Percentiles rank a stretch among this genome's conserved stretches.
phyloP scores from a whole-genome alignment of 2,888 invertebrate species.

The Apamea monoglypha region DNA sequence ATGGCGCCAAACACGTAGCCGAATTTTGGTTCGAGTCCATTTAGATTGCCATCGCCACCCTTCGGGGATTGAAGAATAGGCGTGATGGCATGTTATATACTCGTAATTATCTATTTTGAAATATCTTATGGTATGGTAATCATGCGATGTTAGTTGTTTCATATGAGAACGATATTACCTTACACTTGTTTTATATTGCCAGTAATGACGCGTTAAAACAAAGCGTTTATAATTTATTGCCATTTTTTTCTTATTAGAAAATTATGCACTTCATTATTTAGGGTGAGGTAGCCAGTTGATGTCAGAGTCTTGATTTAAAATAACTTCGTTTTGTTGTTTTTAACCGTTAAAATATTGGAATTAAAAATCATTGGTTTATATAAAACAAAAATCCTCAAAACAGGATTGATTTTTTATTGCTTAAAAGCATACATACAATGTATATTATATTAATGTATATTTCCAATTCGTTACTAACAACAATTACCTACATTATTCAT shows the following conservation, averaged over 20 bases:
- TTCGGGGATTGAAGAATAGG: no score
- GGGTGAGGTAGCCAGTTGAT: constrained; percentile 8
- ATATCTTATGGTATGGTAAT: no score
- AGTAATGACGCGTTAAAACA: constrained; percentile 8
- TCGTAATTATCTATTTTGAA: no score
- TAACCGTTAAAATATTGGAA: not conserved
- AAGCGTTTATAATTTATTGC: not conserved
- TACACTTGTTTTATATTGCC: not conserved
- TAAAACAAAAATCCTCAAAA: not conserved
- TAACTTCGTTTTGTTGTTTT: not conserved
- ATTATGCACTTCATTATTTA: not conserved
- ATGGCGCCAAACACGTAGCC: no score
- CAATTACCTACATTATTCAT: not conserved
- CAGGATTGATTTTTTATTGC: not conserved
- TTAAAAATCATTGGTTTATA: not conserved
- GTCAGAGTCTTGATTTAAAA: not conserved
- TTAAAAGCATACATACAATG: no score
- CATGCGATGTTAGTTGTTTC: no score
- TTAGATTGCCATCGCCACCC: no score
- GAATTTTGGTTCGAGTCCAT: no score
- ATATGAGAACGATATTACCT: not conserved
- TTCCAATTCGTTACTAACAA: not conserved
- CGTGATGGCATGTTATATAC: no score
- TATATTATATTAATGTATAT: no score
- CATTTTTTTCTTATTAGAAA: not conserved